Conservation (phyloP, 2,797 vertebrate species). For the Capromys pilorides region DNA sequence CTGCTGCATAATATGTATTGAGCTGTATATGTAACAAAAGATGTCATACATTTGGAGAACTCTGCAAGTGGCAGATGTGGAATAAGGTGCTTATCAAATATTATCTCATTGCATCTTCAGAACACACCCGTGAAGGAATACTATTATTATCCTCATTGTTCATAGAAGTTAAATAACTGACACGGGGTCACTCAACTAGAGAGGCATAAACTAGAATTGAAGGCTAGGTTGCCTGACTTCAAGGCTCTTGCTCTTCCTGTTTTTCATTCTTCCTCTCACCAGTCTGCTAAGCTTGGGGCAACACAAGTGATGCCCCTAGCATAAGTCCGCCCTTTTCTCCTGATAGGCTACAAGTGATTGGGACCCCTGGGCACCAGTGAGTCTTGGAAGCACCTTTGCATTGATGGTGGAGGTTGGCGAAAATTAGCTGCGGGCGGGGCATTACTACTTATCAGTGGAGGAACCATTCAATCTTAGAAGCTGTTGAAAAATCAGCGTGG, state of each 20-base stretch:
- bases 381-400: neutral
- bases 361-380: neutral
- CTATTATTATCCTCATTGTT: neutral
- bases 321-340: neutral
- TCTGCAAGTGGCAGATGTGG: neutral
- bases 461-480: neutral
- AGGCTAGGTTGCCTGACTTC: neutral
- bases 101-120: constrained; percentile 30
- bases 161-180: neutral
- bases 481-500: neutral
- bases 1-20: neutral
- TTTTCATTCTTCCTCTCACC: neutral
- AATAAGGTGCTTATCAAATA: neutral
- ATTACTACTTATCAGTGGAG: neutral
- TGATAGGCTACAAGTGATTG: neutral
- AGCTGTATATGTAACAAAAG: neutral
- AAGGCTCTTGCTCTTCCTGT: neutral
- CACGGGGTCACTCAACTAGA: neutral
- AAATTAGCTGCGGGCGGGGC: neutral
- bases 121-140: neutral
- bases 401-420: neutral
- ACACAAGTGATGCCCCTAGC: neutral
- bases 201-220: neutral
- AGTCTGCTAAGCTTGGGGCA: neutral
- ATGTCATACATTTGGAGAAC: neutral